A percentile compares a stretch with the other conserved stretches of the same genome.
phyloP scores from a whole-genome alignment of 1,140 invertebrate species.

The Procambarus virginalis region DNA sequence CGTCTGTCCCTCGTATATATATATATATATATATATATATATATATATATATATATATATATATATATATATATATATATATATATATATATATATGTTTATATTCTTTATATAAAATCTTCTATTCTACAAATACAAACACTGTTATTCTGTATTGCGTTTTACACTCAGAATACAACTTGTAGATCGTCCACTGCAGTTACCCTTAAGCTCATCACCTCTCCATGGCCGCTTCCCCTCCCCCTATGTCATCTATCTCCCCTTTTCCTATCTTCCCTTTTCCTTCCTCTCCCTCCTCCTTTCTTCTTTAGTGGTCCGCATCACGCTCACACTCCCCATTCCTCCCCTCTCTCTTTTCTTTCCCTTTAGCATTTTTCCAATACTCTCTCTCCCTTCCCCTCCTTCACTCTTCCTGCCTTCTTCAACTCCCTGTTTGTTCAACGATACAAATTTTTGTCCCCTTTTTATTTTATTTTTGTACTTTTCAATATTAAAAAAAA shows the following conservation, averaged over 20 bases:
- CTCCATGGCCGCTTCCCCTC: neutral
- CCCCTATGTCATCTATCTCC: neutral
- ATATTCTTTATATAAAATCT: neutral
- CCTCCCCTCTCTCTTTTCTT: neutral
- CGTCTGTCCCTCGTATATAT: no score
- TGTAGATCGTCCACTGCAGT: no score
- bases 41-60: neutral
- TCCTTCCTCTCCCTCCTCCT: neutral
- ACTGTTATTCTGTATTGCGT: no score
- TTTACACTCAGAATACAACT: no score
- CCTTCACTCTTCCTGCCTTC: no score
- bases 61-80: slow-evolving; percentile 2
- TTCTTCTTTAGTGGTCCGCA: neutral
- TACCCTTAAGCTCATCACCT: no score
- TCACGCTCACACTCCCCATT: neutral
- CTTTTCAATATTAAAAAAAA: neutral
- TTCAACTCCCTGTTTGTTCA: neutral
- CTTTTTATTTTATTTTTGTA: neutral
- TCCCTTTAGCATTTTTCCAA: neutral
- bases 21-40: neutral
- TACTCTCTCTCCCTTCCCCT: neutral
- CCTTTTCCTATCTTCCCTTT: neutral
- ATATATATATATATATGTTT: neutral
- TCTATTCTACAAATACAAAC: neutral
- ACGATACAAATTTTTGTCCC: neutral